Base-by-base conservation (phyloP, 2,113 vertebrate species). In the Atlantisia rogersi region DNA sequence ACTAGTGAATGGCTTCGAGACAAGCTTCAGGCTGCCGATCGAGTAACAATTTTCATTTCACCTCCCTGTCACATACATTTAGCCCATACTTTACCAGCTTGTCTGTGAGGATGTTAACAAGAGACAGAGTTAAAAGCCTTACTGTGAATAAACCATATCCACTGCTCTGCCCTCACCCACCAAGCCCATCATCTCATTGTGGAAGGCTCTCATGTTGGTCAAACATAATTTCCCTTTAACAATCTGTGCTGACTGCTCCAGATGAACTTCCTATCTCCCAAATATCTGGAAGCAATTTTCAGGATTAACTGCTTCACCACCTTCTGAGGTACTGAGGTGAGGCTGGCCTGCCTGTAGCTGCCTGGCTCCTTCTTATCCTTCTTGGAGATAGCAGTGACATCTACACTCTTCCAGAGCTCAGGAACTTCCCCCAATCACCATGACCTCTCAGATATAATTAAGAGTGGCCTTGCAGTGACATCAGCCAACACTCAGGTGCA, bases 401-500 rank as follows among this genome's bases (percentile, higher is more conserved):
- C 73, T 92, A 11, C 8, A 26, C 12, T 81, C 44, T 58, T 76
- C 12, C 21, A n/a, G 12, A 32, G 32, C 44, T 77, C 48, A 50
- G 40, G 50, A 92, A 37, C 5, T 1, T 39, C 5, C 10, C 16
- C 24, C 0, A 0, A 2, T 24, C 53, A 68, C 42, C 22, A 25
- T 9, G 42, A 78, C 42, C 11, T 86, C 80, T 56, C 35, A 0
- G 1, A 65, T 24, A 40, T 15, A 44, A 88, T 52, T 46, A 55
- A 46, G 19, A 77, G 10, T 1, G 0, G 4, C 29, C n/a, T 84
- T 0, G 0, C 50, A 73, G 62, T 32, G 29, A 39, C 12, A 50
- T 39, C 35, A 2, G 1, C 17, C 48, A 85, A 52, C 32, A 2
- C 26, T 70, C 74, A 32, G 9, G 9, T 56, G 32, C 25, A 52